Evolutionary conservation across 2,888 invertebrate genomes (phyloP), one percentile per base, ranked within the genome.

Genomic region (Micropterix aruncella): DNA sequence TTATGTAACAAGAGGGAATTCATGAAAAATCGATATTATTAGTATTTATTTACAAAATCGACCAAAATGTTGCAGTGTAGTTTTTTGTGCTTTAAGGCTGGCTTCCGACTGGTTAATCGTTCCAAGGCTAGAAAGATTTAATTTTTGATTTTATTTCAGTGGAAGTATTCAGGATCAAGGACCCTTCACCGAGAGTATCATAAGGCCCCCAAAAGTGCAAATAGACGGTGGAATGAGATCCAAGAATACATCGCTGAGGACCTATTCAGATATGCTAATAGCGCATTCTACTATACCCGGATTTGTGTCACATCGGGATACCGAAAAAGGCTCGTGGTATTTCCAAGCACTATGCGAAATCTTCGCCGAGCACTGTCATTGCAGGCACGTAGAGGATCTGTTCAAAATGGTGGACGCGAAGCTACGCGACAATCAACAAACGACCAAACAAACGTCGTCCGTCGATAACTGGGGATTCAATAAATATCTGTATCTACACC

Each of bases 381-480:
- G 77, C 54, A 67, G 63, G 18, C 70, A 80, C 57, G 63, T 85
- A 36, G 80, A 81, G 58, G 70, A 72, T 52, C 70, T 85, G 56
- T 62, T 84, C 51, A 79, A 76, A 60, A 65, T 77, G 46, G 80
- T 81, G 38, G 77, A 79, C 56, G 48, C 57, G 39, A 54, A 59
- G 50, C 61, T 80, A 51, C 60, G 60, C 43, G 54, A 54, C 44
- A 54, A 53, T 47, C 62, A 59, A 61, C 18, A 47, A 0, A 57
- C 57, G 1, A 56, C 59, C 27, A 55, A 70, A 48, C 84, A 84
- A 65, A 81, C 79, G 17, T 74, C 78, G 19, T 74, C 73, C 52
- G 74, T 73, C 47, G 75, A 76, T 54, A 73, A 71, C 56, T 67
- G 77, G 60, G 81, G 81, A n/a, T 83, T 83, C 58, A 73, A 73